A percentile compares a stretch with the other conserved stretches of the same genome.
These are phyloP conservation scores for Eulemur albifrons DNA, from an alignment of 2,797 vertebrate genomes.

Conservation along the genomic window DNA sequence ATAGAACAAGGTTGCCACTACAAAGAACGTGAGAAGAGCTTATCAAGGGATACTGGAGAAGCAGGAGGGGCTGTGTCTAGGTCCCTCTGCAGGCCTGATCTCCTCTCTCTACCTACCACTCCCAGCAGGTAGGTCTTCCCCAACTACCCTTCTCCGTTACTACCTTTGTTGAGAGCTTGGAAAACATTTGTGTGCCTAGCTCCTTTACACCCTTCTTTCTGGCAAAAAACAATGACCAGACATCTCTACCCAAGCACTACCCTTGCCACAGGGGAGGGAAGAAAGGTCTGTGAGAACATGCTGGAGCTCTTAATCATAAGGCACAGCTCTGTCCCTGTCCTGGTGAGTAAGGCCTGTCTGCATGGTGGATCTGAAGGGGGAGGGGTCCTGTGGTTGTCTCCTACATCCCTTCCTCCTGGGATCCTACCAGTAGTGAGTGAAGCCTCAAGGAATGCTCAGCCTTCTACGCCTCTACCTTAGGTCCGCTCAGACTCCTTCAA, in stretches of 20 bases:
- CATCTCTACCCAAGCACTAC: neutral
- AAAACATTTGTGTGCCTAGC: neutral
- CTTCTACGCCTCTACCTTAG: neutral
- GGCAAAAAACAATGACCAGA: neutral
- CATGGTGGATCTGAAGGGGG: neutral
- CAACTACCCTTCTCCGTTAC: neutral
- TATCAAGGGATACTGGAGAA: neutral
- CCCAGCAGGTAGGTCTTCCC: neutral
- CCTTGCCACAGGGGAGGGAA: neutral
- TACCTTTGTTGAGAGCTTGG: neutral
- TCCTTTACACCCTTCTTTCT: neutral
- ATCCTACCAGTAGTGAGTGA: neutral
- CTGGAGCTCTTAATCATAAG: neutral
- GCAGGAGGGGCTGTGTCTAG: neutral
- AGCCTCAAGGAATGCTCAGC: neutral
- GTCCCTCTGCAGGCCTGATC: neutral
- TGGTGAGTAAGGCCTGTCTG: neutral
- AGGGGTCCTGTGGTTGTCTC: neutral
- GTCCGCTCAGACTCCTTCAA: neutral
- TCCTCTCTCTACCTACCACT: rapidly evolving
- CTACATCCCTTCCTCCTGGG: neutral
- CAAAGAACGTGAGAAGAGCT: neutral
- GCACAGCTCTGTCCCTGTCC: neutral
- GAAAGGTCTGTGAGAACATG: neutral
- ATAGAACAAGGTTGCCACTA: neutral